Evolutionary conservation across 1,140 invertebrate species (phyloP).

Genomic region (Microplitis mediator): DNA sequence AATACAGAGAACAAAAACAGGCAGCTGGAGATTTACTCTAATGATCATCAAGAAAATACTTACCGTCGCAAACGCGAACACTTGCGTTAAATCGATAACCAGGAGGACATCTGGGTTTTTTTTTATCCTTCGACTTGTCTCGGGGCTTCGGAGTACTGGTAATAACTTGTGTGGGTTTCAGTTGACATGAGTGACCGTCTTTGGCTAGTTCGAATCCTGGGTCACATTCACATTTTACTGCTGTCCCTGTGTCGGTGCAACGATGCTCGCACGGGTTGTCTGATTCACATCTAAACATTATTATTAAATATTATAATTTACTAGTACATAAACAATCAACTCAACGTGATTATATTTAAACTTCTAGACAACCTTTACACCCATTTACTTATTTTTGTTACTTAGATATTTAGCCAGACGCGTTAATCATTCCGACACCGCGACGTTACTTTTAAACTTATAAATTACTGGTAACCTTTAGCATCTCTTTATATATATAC

Average conservation of each 20-base stretch:
- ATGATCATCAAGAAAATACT: conserved; percentile 32
- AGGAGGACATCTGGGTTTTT: conserved; percentile 60
- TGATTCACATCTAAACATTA: conserved; percentile 54
- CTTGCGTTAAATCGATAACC: conserved; percentile 69
- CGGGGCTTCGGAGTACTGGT: conserved; percentile 38
- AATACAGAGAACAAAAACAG: not conserved
- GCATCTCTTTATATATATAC: not conserved
- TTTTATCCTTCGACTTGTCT: conserved; percentile 30
- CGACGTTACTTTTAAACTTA: not conserved
- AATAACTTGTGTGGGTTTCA: conserved; percentile 13
- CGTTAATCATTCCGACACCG: too few species aligned
- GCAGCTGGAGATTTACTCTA: not conserved
- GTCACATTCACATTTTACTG: conserved; percentile 64
- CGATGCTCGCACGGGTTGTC: conserved; percentile 66
- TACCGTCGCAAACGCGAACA: conserved; percentile 74
- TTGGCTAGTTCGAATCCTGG: conserved; percentile 60
- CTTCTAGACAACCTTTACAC: too few species aligned
- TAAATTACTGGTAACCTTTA: not conserved
- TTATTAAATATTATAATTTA: conserved; percentile 5
- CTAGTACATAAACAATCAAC: not conserved
- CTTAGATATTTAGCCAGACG: too few species aligned
- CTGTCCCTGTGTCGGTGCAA: conserved; percentile 61
- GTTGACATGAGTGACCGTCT: conserved; percentile 60
- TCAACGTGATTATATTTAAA: too few species aligned
- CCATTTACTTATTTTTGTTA: not conserved